Evolutionary conservation across 1,140 invertebrate species (phyloP).

Genomic region (Magallana gigas): DNA sequence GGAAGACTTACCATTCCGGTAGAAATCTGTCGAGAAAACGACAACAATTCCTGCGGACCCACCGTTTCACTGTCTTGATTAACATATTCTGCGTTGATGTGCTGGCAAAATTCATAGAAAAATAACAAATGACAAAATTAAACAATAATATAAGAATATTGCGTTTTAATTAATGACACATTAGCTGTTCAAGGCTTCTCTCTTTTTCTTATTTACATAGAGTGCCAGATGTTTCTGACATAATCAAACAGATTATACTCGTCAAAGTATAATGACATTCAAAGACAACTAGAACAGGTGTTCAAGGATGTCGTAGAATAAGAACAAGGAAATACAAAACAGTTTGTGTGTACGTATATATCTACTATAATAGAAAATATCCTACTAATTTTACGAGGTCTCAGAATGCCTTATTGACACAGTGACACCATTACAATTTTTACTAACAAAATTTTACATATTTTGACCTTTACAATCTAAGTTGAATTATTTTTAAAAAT

Average conservation of each 20-base stretch:
- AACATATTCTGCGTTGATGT: slow-evolving; percentile 54
- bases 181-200: neutral
- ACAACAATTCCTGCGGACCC: slow-evolving; percentile 68
- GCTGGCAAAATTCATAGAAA: slow-evolving; percentile 39
- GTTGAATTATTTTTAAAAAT: too few species aligned
- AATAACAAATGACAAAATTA: slow-evolving; percentile 39
- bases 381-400: too few species aligned
- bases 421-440: neutral
- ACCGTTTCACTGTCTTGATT: slow-evolving; percentile 65
- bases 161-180: slow-evolving; percentile 14
- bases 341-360: neutral
- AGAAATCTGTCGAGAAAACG: slow-evolving; percentile 74
- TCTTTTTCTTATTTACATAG: neutral
- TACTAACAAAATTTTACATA: neutral
- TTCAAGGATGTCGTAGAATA: neutral
- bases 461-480: too few species aligned
- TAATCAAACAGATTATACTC: neutral
- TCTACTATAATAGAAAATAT: too few species aligned
- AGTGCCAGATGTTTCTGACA: slow-evolving; percentile 21
- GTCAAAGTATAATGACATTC: slow-evolving; percentile 2
- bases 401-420: neutral
- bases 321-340: neutral
- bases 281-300: neutral
- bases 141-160: slow-evolving; percentile 32
- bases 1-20: slow-evolving; percentile 73